phyloP scores from a whole-genome alignment of 1,140 invertebrate genomes.

The Drusus annulatus region DNA sequence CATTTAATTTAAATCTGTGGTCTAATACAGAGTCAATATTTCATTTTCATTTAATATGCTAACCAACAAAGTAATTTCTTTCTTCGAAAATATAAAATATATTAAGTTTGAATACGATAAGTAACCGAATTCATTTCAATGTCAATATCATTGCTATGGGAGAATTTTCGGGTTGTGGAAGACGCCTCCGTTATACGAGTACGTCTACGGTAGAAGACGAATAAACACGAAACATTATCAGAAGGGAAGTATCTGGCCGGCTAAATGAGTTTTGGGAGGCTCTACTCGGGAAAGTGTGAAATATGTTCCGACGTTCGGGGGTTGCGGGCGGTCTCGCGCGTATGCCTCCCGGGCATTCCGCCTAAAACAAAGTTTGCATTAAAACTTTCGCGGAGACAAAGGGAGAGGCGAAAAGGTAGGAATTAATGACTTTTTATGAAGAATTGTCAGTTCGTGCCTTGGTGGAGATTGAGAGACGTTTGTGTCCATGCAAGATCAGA shows the following conservation, averaged over 20 bases:
- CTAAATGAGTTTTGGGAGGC: constrained; percentile 36
- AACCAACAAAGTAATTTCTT: too few relatives aligned
- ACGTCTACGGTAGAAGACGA: background rate
- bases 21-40: too few relatives aligned
- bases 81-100: too few relatives aligned
- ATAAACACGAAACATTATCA: constrained; percentile 33
- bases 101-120: too few relatives aligned
- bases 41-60: too few relatives aligned
- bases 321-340: background rate
- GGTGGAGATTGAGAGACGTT: constrained; percentile 26
- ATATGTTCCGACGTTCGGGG: constrained; percentile 35
- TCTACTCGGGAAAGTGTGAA: constrained; percentile 41
- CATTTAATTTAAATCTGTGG: too few relatives aligned
- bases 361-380: constrained; percentile 59
- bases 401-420: constrained; percentile 56
- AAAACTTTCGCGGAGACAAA: constrained; percentile 57
- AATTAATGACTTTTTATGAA: constrained; percentile 60
- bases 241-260: constrained; percentile 29
- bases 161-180: too few relatives aligned
- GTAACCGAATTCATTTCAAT: too few relatives aligned
- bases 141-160: too few relatives aligned
- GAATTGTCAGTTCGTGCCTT: constrained; percentile 57
- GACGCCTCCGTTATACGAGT: too few relatives aligned
- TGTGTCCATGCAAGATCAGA: background rate
- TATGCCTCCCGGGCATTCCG: constrained; percentile 25